phyloP scores from a whole-genome alignment of 2,113 vertebrate genomes.

The Sisor rabdophorus region DNA sequence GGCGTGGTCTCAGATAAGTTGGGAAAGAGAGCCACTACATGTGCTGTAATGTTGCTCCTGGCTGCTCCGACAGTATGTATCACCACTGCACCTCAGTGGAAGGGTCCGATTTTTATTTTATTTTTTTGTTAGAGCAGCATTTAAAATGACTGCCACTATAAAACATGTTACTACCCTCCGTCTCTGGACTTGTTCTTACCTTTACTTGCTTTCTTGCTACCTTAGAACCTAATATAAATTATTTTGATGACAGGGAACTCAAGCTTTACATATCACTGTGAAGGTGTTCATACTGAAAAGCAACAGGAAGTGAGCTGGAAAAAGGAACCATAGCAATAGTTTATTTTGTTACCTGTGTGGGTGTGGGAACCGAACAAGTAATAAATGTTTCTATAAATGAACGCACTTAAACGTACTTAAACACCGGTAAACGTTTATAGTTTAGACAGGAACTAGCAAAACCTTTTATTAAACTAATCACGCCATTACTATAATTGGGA shows the following conservation, averaged over 20 bases:
- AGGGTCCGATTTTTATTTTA: no score
- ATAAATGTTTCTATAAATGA: neutral
- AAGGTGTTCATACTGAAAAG: neutral
- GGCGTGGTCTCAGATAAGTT: constrained; percentile 86
- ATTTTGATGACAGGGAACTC: neutral
- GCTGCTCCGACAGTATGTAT: constrained; percentile 85
- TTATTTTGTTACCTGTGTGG: neutral
- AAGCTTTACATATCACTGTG: no score
- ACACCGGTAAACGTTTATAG: neutral
- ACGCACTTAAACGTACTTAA: neutral
- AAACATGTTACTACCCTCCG: no score
- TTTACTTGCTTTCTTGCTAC: neutral
- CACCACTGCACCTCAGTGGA: neutral
- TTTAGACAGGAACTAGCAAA: neutral
- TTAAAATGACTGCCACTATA: no score
- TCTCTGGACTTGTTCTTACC: neutral
- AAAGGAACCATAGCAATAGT: neutral
- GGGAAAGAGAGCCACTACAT: constrained; percentile 84
- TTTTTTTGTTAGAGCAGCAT: no score
- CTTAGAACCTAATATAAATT: no score
- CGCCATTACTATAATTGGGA: neutral
- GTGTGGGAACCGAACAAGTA: neutral
- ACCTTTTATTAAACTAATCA: neutral
- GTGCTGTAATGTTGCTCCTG: constrained; percentile 83
- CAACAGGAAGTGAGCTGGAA: neutral